Conservation (phyloP, 2,113 vertebrate genomes). For the Diphyllodes magnificus region DNA sequence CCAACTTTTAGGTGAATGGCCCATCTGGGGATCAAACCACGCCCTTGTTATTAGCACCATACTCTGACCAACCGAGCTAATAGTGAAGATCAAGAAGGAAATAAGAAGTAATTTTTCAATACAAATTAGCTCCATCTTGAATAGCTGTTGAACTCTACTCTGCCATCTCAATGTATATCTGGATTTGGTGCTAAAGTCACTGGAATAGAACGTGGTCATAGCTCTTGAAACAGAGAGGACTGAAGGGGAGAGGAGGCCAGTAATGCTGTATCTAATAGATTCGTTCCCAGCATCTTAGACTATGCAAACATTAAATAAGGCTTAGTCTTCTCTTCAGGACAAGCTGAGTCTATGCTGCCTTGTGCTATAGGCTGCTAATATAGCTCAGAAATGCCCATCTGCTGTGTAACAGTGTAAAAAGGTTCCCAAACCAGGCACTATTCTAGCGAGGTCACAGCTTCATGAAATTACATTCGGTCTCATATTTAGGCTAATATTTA, state of each 20-base stretch:
- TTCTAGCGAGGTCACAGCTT: not conserved
- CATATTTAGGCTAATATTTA: not conserved
- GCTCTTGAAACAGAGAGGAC: not conserved
- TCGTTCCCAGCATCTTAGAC: not conserved
- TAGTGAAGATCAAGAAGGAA: not conserved
- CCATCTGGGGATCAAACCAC: not conserved
- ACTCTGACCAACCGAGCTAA: not conserved
- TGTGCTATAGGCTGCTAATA: not conserved
- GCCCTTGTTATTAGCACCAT: not conserved
- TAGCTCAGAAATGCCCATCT: not conserved
- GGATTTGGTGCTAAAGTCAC: not conserved
- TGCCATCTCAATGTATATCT: not conserved
- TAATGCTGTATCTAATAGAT: not conserved
- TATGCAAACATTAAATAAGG: not conserved
- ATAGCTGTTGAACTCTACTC: not conserved
- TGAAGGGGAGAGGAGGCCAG: not conserved
- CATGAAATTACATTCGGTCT: not conserved
- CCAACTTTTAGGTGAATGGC: not conserved
- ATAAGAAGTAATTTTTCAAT: not conserved
- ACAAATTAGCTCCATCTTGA: not conserved
- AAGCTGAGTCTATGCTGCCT: not conserved
- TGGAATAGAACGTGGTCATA: not conserved
- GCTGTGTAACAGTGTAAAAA: not conserved
- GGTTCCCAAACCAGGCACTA: not conserved
- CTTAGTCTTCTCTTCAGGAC: not conserved